A percentile compares a stretch with the other conserved stretches of the same genome.
phyloP scores from a whole-genome alignment of 2,797 vertebrate genomes.

The Labroides dimidiatus region DNA sequence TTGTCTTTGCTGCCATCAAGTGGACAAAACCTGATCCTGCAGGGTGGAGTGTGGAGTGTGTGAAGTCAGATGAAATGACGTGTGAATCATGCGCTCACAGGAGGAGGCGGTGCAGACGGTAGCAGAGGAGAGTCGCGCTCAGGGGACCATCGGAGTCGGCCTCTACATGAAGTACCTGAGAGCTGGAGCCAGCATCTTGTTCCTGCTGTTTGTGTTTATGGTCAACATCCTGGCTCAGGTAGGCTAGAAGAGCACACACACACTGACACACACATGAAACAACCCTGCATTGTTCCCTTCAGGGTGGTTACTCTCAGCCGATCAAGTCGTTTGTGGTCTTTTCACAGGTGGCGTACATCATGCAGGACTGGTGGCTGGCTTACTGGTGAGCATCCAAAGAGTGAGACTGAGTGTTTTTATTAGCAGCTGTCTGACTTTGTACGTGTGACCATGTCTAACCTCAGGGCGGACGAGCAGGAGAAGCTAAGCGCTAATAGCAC shows the following conservation, averaged over 20 bases:
- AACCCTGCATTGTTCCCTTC: constrained; percentile 20
- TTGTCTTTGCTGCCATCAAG: neutral
- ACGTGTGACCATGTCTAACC: neutral
- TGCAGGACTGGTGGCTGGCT: constrained; percentile 96
- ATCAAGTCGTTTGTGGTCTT: too few species aligned
- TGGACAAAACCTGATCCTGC: neutral
- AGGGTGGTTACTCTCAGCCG: constrained; percentile 74
- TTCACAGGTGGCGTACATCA: constrained; percentile 81
- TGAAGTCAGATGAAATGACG: too few species aligned
- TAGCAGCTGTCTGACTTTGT: neutral
- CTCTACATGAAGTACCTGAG: constrained; percentile 90
- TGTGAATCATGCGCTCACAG: constrained; percentile 80
- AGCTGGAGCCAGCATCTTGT: constrained; percentile 84
- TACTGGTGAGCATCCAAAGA: constrained; percentile 95
- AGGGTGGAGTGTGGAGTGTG: too few species aligned
- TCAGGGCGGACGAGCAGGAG: constrained; percentile 71
- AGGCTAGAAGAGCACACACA: neutral
- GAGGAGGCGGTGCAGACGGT: constrained; percentile 70
- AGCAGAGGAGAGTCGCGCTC: constrained; percentile 86
- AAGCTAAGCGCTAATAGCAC: constrained; percentile 44
- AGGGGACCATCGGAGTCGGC: constrained; percentile 85
- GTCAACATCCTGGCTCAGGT: constrained; percentile 89
- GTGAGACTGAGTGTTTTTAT: constrained; percentile 74
- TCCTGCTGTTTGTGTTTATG: constrained; percentile 82
- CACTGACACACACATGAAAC: neutral